A percentile compares a stretch with the other conserved stretches of the same genome.
Evolutionary conservation across 2,888 invertebrate species (phyloP).

Genomic region (Bellardia pandia): DNA sequence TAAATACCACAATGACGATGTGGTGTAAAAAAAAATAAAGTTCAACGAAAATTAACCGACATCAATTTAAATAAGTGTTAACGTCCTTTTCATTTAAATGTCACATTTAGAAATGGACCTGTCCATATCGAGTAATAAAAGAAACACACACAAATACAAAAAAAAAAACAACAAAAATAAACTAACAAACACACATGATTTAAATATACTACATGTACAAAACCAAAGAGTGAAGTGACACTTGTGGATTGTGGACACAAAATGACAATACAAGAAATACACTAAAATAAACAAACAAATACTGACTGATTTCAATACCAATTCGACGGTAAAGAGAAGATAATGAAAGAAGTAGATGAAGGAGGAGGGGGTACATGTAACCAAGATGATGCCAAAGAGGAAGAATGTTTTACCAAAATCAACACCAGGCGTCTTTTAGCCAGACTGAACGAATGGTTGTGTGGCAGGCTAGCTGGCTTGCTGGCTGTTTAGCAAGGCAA

Average conservation of each 20-base stretch:
- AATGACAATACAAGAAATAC: slow-evolving; percentile 60
- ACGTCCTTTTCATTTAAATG: slow-evolving; percentile 73
- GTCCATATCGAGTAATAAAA: slow-evolving; percentile 59
- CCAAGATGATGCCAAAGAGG: slow-evolving; percentile 13
- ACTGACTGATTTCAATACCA: slow-evolving; percentile 32
- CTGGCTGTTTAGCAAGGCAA: slow-evolving; percentile 2
- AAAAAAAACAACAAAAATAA: neutral
- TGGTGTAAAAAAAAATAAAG: slow-evolving; percentile 51
- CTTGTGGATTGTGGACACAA: slow-evolving; percentile 63
- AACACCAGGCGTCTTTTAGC: neutral
- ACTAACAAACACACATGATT: neutral
- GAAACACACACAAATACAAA: slow-evolving; percentile 26
- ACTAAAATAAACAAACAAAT: slow-evolving; percentile 47
- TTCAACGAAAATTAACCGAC: slow-evolving; percentile 66
- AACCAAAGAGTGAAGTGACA: slow-evolving; percentile 61
- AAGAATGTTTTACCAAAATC: neutral
- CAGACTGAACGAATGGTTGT: neutral
- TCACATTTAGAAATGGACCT: slow-evolving; percentile 70
- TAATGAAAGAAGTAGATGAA: neutral
- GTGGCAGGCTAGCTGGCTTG: neutral
- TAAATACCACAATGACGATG: slow-evolving; percentile 56
- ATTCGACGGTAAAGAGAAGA: neutral
- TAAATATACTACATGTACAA: slow-evolving; percentile 20
- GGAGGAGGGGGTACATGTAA: neutral
- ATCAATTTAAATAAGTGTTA: slow-evolving; percentile 72